Base-by-base conservation (phyloP, 2,113 vertebrate genomes). In the Menura novaehollandiae region DNA sequence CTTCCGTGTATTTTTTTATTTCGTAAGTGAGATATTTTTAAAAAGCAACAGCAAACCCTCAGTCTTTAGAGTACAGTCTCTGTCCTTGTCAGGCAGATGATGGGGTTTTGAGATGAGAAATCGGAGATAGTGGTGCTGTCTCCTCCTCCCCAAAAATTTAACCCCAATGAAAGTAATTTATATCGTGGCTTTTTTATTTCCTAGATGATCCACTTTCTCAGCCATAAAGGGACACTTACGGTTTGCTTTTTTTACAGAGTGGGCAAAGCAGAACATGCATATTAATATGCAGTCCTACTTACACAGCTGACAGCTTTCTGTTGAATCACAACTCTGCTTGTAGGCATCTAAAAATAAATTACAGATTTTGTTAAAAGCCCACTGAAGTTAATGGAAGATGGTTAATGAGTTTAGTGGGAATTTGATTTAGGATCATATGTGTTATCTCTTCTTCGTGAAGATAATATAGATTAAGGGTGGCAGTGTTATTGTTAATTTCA, bases 341-440 rank as follows among this genome's bases (percentile, higher is more conserved):
- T 39, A 69, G 43, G 85, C 75, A 58, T 51, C 85, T 94, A 86
- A 95, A 97, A 96, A 93, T 93, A 94, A 93, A 67, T n/a, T 37
- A 53, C 74, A 81, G 63, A 46, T 88, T 86, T 69, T 81, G 47
- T 41, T 74, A 28, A 92, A 62, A 92, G 52, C 80, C 47, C 64
- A 19, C 56, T 81, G 76, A 95, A 96, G 47, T 81, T 92, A 78
- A 89, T 71, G 49, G 52, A 79, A 87, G 41, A 63, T 68, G 56
- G 60, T 41, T 92, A 47, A 67, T 64, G 68, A 88, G 39, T 88
- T 81, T 8, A 87, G 68, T 59, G 27, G 44, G 80, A 72, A 87
- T 53, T 71, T 11, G 55, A 72, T 78, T 75, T 75, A 43, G 56
- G 22, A 51, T 69, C 15, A 2, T 69, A 58, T 52, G 33, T 78